Base-by-base conservation (phyloP, 2,113 vertebrate genomes). In the Chaetops frenatus region DNA sequence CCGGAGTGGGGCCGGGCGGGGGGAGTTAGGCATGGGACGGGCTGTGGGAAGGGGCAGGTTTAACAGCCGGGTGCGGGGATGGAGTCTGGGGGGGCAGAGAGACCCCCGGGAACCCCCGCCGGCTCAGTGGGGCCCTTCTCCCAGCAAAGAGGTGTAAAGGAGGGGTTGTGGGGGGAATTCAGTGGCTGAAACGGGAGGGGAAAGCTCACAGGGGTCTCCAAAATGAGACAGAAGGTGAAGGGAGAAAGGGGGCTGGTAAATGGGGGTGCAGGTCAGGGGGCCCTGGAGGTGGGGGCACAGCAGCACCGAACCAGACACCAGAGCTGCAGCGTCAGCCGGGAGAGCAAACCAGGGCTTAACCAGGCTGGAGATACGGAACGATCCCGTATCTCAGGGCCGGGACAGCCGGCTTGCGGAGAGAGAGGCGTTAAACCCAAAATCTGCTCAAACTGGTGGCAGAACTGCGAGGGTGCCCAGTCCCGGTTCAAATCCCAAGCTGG, bases 1-100 rank as follows among this genome's bases (percentile, higher is more conserved):
- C 12, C 33, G 3, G 25, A 51, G 40, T 24, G 38, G 22, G 31
- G 33, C 16, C 24, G 10, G 16, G 10, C 27, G 11, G 5, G 2
- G n/a, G 10, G 14, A 5, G n/a, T 40, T 31, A 12, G 38, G 40
- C 23, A 4, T 3, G 20, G 69, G 18, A 45, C 1, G 6, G 44
- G 45, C 23, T 50, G 66, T 4, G 10, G 25, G 14, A 48, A 38
- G 2, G 8, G 62, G 18, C 14, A 24, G 29, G 10, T 38, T 61
- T 48, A 35, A 38, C 42, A 35, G 21, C 6, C 8, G 3, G 35
- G 28, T 3, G 6, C 8, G 4, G 38, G 21, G 40, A 44, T 0
- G 3, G 48, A 18, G 57, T 10, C 11, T n/a, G 35, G 31, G 6
- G 58, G 24, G 7, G 4, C 40, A 42, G 17, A 38, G 24, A 74